A percentile compares a stretch with the other conserved stretches of the same genome.
phyloP scores from a whole-genome alignment of 2,113 vertebrate species.

The Osmerus eperlanus region DNA sequence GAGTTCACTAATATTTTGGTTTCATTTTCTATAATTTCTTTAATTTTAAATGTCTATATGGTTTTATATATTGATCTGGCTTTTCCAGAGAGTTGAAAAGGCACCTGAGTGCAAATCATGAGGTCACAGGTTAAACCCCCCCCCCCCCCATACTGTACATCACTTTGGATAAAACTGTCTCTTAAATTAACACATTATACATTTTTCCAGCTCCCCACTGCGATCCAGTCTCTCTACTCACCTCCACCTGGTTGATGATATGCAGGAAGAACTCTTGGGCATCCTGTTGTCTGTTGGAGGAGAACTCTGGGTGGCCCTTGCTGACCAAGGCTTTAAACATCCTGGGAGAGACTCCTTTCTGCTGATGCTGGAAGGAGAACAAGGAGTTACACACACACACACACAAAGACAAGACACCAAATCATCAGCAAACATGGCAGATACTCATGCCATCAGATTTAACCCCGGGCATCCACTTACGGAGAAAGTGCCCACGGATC shows the following conservation, averaged over 20 bases:
- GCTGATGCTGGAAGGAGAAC: conserved; percentile 77
- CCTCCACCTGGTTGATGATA: conserved; percentile 90
- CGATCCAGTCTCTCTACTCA: conserved; percentile 56
- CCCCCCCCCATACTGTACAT: too few species aligned
- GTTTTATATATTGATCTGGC: too few species aligned
- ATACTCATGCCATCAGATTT: not conserved
- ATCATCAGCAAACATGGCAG: not conserved
- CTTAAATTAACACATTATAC: too few species aligned
- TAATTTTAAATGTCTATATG: too few species aligned
- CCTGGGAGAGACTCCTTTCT: conserved; percentile 85
- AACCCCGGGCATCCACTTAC: not conserved
- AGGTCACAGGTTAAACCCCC: too few species aligned
- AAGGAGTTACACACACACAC: conserved; percentile 25
- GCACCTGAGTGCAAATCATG: too few species aligned
- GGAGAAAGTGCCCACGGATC: not conserved
- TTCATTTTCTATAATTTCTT: too few species aligned
- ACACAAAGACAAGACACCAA: conserved; percentile 7
- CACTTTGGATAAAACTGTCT: too few species aligned
- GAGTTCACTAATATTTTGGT: too few species aligned
- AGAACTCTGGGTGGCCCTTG: conserved; percentile 91
- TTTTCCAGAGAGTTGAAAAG: too few species aligned
- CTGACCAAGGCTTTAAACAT: conserved; percentile 95
- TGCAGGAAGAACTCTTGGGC: conserved; percentile 91
- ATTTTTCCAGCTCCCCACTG: too few species aligned
- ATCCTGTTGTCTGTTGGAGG: conserved; percentile 93